These are phyloP conservation scores for Copsychus sechellarum DNA, from an alignment of 2,113 vertebrate species.

Conservation along the genomic window DNA sequence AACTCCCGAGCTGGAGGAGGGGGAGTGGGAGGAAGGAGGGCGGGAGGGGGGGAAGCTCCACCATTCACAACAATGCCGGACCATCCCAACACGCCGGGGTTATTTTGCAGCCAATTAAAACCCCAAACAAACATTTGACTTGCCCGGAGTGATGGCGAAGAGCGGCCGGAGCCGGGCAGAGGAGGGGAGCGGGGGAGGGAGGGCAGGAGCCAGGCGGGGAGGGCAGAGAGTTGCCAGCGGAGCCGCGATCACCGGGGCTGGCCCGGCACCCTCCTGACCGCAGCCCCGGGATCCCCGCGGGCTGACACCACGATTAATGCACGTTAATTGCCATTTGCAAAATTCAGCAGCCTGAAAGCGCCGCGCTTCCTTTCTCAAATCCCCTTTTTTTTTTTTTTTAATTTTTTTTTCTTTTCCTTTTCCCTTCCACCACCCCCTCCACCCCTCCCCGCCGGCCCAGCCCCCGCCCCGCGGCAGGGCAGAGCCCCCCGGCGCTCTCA, in stretches of 20 bases:
- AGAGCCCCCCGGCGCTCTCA: not conserved
- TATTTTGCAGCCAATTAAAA: not conserved
- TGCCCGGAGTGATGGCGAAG: not conserved
- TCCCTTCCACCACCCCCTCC: not conserved
- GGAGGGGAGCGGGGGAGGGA: not conserved
- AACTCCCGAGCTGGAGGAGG: not conserved
- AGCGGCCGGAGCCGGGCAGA: not conserved
- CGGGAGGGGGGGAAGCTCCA: not conserved
- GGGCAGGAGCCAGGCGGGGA: not conserved
- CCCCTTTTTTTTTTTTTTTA: not conserved
- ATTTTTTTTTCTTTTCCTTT: not conserved
- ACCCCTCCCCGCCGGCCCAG: no score
- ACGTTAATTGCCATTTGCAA: constrained; percentile 28
- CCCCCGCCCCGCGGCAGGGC: not conserved
- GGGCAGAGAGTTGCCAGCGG: not conserved
- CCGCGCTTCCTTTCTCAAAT: not conserved
- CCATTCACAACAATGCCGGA: constrained; percentile 19
- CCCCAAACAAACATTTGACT: constrained; percentile 11
- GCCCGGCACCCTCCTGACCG: not conserved
- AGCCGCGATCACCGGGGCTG: not conserved
- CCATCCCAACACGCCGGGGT: constrained; percentile 1
- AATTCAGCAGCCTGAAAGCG: not conserved
- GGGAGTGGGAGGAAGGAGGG: not conserved
- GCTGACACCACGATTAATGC: constrained; percentile 11
- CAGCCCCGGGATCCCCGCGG: not conserved